Evolutionary conservation across 2,888 invertebrate species (phyloP), one percentile per base, ranked within the genome.

Genomic region (Phytoseiulus persimilis): DNA sequence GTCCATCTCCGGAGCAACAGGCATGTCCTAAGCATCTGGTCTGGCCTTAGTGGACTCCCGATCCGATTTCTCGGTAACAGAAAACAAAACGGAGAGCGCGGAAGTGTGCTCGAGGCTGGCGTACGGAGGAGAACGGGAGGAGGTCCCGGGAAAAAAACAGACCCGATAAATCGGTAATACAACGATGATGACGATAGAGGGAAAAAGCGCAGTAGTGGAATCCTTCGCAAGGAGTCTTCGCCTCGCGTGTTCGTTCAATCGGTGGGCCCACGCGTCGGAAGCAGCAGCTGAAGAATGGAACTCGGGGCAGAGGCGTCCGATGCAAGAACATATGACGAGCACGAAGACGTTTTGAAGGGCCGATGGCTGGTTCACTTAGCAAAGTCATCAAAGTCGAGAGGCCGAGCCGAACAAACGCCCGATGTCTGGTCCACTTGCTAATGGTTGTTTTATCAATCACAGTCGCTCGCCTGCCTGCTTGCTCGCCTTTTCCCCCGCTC

Each of bases 321-420:
- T 65, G 65, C 65, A 65, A 65, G 65, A 65, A 65, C 65, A 65
- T 65, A 65, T 65, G 65, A 65, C 65, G 65, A 65, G 65, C 65
- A 65, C 11, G 18, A 65, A 65, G 65, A 65, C 65, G 65, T 65
- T 65, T 65, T 65, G 65, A 65, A 65, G 28, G 65, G 65, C 65
- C 65, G 65, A 65, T 65, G 65, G 65, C 65, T 65, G 65, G 23
- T 65, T 65, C 65, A 65, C 65, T 65, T 65, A 65, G 65, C 65
- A 65, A 65, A 65, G 65, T 65, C 65, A 65, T 65, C 65, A 65
- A 65, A 65, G 65, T 65, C 14, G 65, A 65, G 65, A 65, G 39
- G 39, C 39, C 39, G 39, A 39, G 65, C 65, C 18, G 65, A 65
- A 65, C 65, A 6, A 65, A 65, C 65, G 65, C 23, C 65, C 65